These are phyloP conservation scores for Apodemia hepburni DNA, from an alignment of 2,888 invertebrate genomes.

Conservation along the genomic window DNA sequence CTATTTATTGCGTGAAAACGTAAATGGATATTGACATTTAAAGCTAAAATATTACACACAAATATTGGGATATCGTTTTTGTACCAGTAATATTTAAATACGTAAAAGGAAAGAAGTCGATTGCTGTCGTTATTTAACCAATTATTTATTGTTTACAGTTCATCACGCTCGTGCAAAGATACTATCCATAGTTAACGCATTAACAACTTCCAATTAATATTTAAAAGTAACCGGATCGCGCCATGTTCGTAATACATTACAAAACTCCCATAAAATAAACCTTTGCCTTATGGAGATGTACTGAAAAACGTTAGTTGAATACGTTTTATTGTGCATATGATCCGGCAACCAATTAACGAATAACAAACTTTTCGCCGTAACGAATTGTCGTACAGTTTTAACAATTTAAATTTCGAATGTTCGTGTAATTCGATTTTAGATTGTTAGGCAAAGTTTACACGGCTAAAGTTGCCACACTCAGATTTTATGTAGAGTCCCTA, in stretches of 20 bases:
- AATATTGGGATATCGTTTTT: slow-evolving; percentile 3
- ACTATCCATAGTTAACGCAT: slow-evolving; percentile 64
- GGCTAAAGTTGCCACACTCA: slow-evolving; percentile 23
- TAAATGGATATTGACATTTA: slow-evolving; percentile 2
- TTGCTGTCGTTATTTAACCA: slow-evolving; percentile 30
- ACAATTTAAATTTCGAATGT: slow-evolving; percentile 69
- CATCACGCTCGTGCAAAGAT: slow-evolving; percentile 52
- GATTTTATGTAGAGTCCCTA: too few species aligned
- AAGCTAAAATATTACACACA: background rate
- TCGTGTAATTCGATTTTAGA: slow-evolving; percentile 59
- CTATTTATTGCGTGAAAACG: slow-evolving; percentile 17
- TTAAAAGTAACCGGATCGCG: slow-evolving; percentile 59
- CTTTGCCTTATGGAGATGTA: slow-evolving; percentile 7
- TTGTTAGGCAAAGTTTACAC: slow-evolving; percentile 29
- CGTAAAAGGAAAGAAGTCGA: slow-evolving; percentile 28
- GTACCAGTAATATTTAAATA: background rate
- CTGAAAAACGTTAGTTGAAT: slow-evolving; percentile 14
- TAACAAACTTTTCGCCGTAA: slow-evolving; percentile 70
- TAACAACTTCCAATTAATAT: slow-evolving; percentile 64
- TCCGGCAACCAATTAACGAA: slow-evolving; percentile 71
- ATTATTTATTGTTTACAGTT: slow-evolving; percentile 61
- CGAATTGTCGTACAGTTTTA: slow-evolving; percentile 77
- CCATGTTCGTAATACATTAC: slow-evolving; percentile 22
- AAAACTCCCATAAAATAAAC: slow-evolving; percentile 4
- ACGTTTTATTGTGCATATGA: slow-evolving; percentile 32